Evolutionary conservation across 2,888 invertebrate species (phyloP), one percentile per base, ranked within the genome.

Genomic region (Agelastica alni): DNA sequence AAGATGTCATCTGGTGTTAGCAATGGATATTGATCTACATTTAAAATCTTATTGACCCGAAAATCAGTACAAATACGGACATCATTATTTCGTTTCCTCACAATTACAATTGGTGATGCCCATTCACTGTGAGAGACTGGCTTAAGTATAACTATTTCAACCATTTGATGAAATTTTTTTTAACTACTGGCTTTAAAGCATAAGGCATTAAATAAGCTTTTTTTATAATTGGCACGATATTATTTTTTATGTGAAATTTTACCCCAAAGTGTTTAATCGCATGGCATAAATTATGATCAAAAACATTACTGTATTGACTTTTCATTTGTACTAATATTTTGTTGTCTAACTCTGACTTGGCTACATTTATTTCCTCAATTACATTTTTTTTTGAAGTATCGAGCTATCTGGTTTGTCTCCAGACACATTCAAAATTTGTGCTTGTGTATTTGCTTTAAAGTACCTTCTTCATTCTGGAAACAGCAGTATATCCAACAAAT

Each of bases 11-110:
- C 49, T 1, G 44, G 28, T 16, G 20, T 48, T 20, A 53, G 49
- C 2, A 53, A 17, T n/a, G 57, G 53, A 12, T 53, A 49, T 41
- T 51, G 28, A 10, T 49, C 45, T 9, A 53, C 22, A 13, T 51
- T 36, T 9, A 53, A n/a, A 10, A 31, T 18, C 17, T 42, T 32
- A 28, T 61, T 63, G n/a, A 60, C 42, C 42, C 65, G 66, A 51
- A 60, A 71, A 58, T 75, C 72, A 1, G 68, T 71, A 49, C 74
- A 74, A n/a, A 63, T 65, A 17, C 68, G 51, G 2, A 72, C 56
- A 4, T 45, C 28, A 3, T 61, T 61, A 34, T 66, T 47, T 12
- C 53, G 53, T 59, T 72, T 72, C 0, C 51, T 37, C 4, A 70
- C 66, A 3, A 65, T 63, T 1, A 70, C 70, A n/a, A 70, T 67